Conservation (phyloP, 2,113 vertebrate genomes). For the Sylvietta virens region DNA sequence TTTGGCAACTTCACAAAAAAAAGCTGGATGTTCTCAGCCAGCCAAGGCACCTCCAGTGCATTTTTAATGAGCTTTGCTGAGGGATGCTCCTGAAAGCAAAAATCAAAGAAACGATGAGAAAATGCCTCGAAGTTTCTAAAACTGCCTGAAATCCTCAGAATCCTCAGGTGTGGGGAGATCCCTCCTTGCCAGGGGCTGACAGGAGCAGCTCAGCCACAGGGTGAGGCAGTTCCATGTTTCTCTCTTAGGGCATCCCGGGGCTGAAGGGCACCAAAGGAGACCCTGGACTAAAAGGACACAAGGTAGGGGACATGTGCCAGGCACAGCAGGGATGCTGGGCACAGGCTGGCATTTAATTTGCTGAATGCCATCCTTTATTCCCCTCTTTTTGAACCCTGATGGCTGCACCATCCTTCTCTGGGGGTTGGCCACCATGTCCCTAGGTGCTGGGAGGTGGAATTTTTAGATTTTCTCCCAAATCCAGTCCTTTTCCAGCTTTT, state of each 20-base stretch:
- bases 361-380: neutral
- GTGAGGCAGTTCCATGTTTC: neutral
- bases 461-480: neutral
- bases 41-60: neutral
- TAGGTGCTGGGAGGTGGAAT: neutral
- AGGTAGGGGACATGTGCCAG: conserved; percentile 54
- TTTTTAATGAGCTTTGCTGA: neutral
- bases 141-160: neutral
- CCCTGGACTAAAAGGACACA: conserved; percentile 71
- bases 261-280: conserved; percentile 72
- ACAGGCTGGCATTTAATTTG: neutral
- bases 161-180: rapidly evolving
- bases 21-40: neutral
- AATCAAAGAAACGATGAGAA: neutral
- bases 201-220: neutral
- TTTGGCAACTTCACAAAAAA: neutral
- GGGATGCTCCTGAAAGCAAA: neutral
- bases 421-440: rapidly evolving
- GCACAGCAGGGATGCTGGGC: neutral
- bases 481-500: neutral
- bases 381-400: neutral
- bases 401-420: neutral
- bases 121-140: neutral
- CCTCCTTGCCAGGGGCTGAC: neutral
- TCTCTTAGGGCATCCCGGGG: conserved; percentile 74